Conservation (phyloP, 2,888 invertebrate genomes). For the Deilephila porcellus region DNA sequence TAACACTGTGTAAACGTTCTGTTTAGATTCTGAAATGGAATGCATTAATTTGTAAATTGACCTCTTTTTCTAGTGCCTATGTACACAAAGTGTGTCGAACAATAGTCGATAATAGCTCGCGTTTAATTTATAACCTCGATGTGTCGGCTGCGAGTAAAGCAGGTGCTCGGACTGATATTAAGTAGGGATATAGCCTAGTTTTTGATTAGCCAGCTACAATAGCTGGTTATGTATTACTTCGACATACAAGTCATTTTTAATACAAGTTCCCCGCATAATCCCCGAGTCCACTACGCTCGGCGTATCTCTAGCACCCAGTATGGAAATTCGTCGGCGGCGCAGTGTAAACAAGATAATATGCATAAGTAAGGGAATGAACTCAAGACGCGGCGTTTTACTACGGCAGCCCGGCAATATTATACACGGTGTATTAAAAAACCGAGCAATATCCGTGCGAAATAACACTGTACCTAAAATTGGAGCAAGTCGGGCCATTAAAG, state of each 20-base stretch:
- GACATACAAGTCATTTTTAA: not conserved
- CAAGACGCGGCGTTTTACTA: conserved; percentile 9
- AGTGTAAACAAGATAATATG: conserved; percentile 20
- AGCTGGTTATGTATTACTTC: no score
- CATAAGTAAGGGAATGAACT: conserved; percentile 21
- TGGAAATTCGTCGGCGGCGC: conserved; percentile 10
- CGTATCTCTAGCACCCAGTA: not conserved
- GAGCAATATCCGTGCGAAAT: conserved; percentile 7
- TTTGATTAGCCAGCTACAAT: not conserved
- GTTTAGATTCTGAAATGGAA: not conserved
- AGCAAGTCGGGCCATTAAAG: not conserved
- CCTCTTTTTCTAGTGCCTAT: not conserved
- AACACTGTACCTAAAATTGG: conserved; percentile 3
- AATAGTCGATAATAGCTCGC: not conserved
- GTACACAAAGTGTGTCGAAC: not conserved
- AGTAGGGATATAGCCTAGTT: not conserved
- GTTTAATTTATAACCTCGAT: not conserved
- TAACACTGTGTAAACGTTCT: not conserved
- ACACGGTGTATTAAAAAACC: not conserved
- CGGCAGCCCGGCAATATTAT: not conserved
- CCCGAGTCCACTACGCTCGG: not conserved
- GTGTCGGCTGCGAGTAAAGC: not conserved
- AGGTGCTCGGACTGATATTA: not conserved
- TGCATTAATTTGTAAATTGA: not conserved
- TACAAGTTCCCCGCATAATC: not conserved